Base-by-base conservation (phyloP, 2,113 vertebrate species). In the Phalacrocorax pelagicus region DNA sequence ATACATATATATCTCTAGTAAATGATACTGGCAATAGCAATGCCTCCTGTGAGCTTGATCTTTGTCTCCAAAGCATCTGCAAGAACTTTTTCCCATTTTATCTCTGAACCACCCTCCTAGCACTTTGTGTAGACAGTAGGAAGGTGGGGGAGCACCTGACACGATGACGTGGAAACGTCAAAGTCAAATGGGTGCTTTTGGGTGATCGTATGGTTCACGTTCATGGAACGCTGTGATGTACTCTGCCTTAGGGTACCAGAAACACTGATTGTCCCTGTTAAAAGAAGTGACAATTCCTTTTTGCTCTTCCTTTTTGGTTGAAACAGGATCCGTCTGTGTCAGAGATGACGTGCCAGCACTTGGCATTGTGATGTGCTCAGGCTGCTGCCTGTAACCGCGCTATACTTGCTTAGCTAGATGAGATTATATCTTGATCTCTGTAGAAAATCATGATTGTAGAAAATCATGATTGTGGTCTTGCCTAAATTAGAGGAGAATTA, bases 81-180 rank as follows among this genome's bases (percentile, higher is more conserved):
- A 82, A 52, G 10, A 6, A 63, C 11, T 47, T 24, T 40, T 47
- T 7, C 47, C 16, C 27, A 21, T 38, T 59, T 69, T 27, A 4
- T 78, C 29, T 74, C 66, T 57, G 47, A 67, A 32, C 79, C 9
- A 23, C 23, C 23, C 62, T 34, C 0, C 3, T 3, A 84, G 66
- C 38, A 21, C 6, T 0, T 26, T 90, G 52, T 3, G 40, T 70
- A 1, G 7, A 10, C 2, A 3, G 51, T 4, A 2, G 62, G 71
- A 57, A 82, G 81, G 49, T 75, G 40, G 30, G 34, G 75, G 66
- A 82, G 34, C 34, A 13, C 59, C 86, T 81, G 57, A 30, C 38
- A 34, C 4, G 0, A 10, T 27, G 10, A 19, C 5, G 3, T 32
- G 23, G 40, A 72, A 80, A 57, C 19, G 34, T 44, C 79, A 19